Percentiles rank a stretch among this genome's conserved stretches.
Conservation (phyloP, 2,888 invertebrate species). For the Idaea straminata region DNA sequence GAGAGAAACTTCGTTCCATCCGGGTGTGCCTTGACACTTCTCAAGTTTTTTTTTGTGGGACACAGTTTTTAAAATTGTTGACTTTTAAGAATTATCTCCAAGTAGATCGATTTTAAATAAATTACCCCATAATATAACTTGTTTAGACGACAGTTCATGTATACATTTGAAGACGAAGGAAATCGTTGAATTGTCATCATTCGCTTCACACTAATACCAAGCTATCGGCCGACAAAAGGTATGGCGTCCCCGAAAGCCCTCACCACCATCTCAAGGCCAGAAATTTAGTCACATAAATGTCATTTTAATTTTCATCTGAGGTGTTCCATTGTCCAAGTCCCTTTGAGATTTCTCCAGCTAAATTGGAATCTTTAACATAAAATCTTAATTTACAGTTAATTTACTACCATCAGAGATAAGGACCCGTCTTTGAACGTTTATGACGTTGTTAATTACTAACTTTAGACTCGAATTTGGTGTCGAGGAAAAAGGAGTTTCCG, state of each 20-base stretch:
- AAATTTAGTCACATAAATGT: conserved; percentile 17
- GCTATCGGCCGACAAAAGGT: neutral
- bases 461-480: conserved; percentile 3
- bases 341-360: conserved; percentile 15
- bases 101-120: no score
- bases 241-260: neutral
- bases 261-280: conserved; percentile 9
- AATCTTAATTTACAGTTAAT: conserved; percentile 9
- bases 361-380: conserved; percentile 11
- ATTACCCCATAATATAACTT: no score
- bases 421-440: conserved; percentile 3
- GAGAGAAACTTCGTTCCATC: no score
- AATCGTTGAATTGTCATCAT: no score
- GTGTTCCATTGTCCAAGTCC: conserved; percentile 19
- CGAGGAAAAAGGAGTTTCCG: neutral
- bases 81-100: no score
- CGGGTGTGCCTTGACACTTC: no score
- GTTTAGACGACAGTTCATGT: no score
- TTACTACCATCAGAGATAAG: conserved; percentile 5
- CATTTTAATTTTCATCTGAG: conserved; percentile 23
- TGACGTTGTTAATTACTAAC: conserved; percentile 5
- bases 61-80: no score
- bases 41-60: no score
- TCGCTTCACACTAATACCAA: no score
- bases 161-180: no score